Evolutionary conservation across 2,113 vertebrate genomes (phyloP).

Genomic region (Leptodactylus fuscus): DNA sequence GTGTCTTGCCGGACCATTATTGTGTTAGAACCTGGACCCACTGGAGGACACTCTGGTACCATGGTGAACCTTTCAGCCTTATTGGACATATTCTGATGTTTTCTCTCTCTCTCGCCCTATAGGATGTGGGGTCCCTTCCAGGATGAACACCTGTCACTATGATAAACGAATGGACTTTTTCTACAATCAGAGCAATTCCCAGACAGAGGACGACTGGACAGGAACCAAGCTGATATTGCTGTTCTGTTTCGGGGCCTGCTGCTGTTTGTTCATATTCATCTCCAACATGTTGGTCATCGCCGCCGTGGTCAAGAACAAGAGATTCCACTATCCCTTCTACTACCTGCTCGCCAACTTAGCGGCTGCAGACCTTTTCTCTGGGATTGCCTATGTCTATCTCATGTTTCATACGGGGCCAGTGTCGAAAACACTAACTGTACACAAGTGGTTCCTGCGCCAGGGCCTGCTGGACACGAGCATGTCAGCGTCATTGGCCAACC

Average conservation of each 20-base stretch:
- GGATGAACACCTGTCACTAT: conserved; percentile 85
- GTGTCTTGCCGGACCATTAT: too few species aligned
- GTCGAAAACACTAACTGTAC: conserved; percentile 83
- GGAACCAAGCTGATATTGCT: conserved; percentile 79
- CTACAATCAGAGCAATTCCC: conserved; percentile 83
- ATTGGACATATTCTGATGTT: not conserved
- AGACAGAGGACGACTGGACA: conserved; percentile 78
- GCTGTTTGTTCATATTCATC: conserved; percentile 93
- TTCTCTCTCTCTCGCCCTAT: conserved; percentile 54
- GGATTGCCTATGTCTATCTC: conserved; percentile 93
- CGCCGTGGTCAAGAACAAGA: conserved; percentile 90
- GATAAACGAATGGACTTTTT: conserved; percentile 90
- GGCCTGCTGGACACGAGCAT: conserved; percentile 92
- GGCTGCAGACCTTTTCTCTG: conserved; percentile 94
- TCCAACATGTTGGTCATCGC: conserved; percentile 94
- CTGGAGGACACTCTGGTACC: too few species aligned
- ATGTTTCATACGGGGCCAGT: conserved; percentile 93
- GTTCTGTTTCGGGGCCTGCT: conserved; percentile 86
- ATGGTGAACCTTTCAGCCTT: not conserved
- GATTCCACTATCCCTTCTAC: conserved; percentile 96
- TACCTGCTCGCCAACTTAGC: conserved; percentile 94
- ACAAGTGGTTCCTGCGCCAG: conserved; percentile 91
- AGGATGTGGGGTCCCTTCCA: conserved; percentile 78
- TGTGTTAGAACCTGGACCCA: too few species aligned
- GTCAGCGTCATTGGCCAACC: conserved; percentile 90